Evolutionary conservation across 2,113 vertebrate genomes (phyloP).

Genomic region (Glaucidium brasilianum): DNA sequence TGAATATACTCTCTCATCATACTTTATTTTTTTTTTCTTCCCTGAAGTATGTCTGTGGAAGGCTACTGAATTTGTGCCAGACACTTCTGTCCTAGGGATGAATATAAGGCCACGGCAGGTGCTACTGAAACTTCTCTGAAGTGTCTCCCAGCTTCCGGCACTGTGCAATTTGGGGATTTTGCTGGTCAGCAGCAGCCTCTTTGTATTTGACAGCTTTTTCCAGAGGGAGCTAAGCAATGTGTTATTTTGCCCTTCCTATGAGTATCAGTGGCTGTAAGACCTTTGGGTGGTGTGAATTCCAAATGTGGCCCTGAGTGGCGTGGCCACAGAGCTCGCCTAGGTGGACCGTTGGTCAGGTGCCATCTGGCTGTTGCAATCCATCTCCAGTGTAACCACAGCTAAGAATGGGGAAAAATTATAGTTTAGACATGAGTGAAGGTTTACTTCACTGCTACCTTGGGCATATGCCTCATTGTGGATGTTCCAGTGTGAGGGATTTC

Average conservation of each 20-base stretch:
- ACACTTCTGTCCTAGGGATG: not conserved
- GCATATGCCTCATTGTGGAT: not conserved
- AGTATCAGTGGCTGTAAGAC: not conserved
- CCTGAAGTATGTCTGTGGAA: not conserved
- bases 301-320: not conserved
- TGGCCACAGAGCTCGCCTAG: not conserved
- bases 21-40: not conserved
- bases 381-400: not conserved
- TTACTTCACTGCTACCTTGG: not conserved
- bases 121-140: not conserved
- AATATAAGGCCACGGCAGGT: not conserved
- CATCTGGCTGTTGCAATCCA: not conserved
- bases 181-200: not conserved
- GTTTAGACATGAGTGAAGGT: accelerated
- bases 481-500: not conserved
- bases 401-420: not conserved
- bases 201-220: not conserved
- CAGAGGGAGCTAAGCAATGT: not conserved
- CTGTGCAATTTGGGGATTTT: not conserved
- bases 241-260: not conserved
- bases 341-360: not conserved
- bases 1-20: not conserved
- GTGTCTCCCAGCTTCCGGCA: not conserved
- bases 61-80: not conserved
- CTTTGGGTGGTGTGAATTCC: not conserved